Conservation (phyloP, 2,113 vertebrate genomes). For the Strix aluco region DNA sequence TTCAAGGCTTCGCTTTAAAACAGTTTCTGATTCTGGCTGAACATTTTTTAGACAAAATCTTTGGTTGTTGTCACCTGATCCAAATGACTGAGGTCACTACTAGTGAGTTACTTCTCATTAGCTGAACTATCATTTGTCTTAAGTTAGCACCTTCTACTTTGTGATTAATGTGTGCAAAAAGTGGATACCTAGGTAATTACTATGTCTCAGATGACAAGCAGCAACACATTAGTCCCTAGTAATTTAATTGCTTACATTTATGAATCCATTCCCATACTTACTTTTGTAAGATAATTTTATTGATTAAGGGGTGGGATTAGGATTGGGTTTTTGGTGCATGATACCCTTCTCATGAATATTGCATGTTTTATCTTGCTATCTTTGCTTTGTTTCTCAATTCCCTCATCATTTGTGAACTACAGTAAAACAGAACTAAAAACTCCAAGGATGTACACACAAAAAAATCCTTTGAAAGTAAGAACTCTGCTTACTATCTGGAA, state of each 20-base stretch:
- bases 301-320: not conserved
- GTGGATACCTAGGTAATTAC: not conserved
- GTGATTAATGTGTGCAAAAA: not conserved
- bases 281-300: not conserved
- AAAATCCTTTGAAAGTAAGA: not conserved
- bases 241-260: not conserved
- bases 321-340: not conserved
- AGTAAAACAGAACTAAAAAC: not conserved
- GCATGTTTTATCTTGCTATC: not conserved
- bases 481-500: not conserved
- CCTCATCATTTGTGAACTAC: not conserved
- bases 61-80: not conserved
- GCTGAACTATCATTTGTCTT: not conserved
- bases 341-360: not conserved
- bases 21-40: not conserved
- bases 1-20: not conserved
- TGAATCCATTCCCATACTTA: not conserved
- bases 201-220: not conserved
- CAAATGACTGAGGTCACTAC: not conserved
- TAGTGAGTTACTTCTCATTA: not conserved
- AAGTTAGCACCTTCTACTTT: not conserved
- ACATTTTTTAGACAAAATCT: not conserved
- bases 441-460: not conserved
- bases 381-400: slow-evolving; percentile 13
- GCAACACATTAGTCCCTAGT: not conserved